Percentiles rank a stretch among this genome's conserved stretches.
phyloP scores from a whole-genome alignment of 1,140 invertebrate species.

The Drosophila takahashii region DNA sequence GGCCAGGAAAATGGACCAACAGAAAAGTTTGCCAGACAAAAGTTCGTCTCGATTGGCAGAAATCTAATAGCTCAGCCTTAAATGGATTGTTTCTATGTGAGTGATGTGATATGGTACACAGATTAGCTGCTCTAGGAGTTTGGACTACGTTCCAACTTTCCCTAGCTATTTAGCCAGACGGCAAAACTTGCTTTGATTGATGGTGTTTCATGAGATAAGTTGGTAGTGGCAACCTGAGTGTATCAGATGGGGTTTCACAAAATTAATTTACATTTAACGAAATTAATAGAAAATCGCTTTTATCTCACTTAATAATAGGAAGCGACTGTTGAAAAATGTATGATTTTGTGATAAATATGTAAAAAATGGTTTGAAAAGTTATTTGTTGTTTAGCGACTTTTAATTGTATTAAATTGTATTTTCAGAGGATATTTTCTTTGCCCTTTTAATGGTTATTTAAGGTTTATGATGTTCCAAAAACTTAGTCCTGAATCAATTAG shows the following conservation, averaged over 20 bases:
- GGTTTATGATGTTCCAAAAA: background rate
- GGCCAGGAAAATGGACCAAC: constrained; percentile 12
- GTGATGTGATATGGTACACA: constrained; percentile 30
- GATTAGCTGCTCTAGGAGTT: constrained; percentile 19
- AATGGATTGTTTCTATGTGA: constrained; percentile 38
- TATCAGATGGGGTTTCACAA: constrained; percentile 6
- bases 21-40: constrained; percentile 24
- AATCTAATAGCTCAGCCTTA: constrained; percentile 11
- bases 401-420: background rate
- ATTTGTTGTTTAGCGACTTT: background rate
- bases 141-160: constrained; percentile 6
- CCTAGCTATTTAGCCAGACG: constrained; percentile 22
- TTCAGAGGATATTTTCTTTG: too few relatives aligned
- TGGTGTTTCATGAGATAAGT: constrained; percentile 23
- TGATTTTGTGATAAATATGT: constrained; percentile 1
- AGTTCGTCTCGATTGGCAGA: constrained; percentile 22
- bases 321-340: background rate
- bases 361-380: background rate
- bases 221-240: constrained; percentile 2
- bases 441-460: background rate
- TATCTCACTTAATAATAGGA: constrained; percentile 15
- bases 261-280: constrained; percentile 31
- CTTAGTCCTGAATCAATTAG: background rate
- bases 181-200: constrained; percentile 31
- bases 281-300: background rate